Percentiles rank a stretch among this genome's conserved stretches.
phyloP scores from a whole-genome alignment of 1,140 invertebrate species.

The Brachionus plicatilis region DNA sequence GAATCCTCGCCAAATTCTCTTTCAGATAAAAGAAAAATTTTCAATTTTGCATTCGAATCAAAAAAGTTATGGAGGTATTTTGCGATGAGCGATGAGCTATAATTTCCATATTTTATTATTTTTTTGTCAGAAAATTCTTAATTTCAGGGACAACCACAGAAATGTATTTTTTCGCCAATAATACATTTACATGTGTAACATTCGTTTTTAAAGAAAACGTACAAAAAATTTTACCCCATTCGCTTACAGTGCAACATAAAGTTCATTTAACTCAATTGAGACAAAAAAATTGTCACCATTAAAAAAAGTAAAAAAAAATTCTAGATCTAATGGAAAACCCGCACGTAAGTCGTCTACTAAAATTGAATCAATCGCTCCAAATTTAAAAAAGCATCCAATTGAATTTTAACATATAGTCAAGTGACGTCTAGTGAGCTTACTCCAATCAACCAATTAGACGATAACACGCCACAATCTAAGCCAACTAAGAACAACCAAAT shows the following conservation, averaged over 20 bases:
- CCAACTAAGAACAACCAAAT: neutral
- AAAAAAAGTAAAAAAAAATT: neutral
- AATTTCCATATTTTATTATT: no score
- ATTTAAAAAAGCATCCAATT: slow-evolving; percentile 3
- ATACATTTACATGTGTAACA: no score
- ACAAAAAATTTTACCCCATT: no score
- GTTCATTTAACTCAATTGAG: neutral
- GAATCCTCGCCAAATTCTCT: no score
- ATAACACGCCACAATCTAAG: neutral
- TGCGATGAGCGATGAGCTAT: no score
- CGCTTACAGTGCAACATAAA: neutral
- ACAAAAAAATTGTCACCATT: neutral
- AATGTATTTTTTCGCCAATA: no score
- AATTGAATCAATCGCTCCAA: neutral
- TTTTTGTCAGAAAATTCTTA: no score
- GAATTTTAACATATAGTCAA: slow-evolving; percentile 2
- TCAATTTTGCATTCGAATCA: no score
- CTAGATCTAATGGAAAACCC: neutral
- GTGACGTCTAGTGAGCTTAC: neutral
- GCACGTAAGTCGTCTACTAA: neutral
- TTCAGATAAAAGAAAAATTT: no score
- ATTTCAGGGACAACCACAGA: no score
- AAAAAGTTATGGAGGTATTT: no score
- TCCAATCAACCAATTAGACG: neutral
- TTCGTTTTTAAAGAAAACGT: no score